A percentile compares a stretch with the other conserved stretches of the same genome.
Evolutionary conservation across 1,140 invertebrate genomes (phyloP).

Genomic region (Teleogryllus occipitalis): DNA sequence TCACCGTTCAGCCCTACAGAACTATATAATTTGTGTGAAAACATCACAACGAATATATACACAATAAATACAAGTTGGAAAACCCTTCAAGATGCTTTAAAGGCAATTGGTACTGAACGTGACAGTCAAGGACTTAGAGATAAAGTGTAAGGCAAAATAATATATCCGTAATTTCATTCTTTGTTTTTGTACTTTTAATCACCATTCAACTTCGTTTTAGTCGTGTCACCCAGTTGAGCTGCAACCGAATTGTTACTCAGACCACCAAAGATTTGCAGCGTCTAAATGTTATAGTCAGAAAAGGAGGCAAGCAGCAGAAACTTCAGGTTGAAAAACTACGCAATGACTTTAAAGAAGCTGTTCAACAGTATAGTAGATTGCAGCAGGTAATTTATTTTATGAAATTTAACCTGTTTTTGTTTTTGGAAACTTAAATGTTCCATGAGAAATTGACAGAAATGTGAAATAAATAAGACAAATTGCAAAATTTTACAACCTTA

Average conservation of each 20-base stretch:
- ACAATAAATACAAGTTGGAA: constrained; percentile 61
- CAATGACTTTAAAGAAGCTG: constrained; percentile 67
- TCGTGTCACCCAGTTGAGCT: constrained; percentile 67
- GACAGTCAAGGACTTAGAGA: constrained; percentile 58
- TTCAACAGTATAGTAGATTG: constrained; percentile 64
- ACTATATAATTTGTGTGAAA: constrained; percentile 55
- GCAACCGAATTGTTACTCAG: constrained; percentile 63
- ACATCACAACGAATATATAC: constrained; percentile 68
- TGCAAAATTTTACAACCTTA: no score
- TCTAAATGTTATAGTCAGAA: constrained; percentile 53
- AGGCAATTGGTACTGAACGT: constrained; percentile 64
- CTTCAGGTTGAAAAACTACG: constrained; percentile 74
- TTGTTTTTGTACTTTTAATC: no score
- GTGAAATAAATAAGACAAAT: no score
- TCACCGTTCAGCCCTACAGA: constrained; percentile 55
- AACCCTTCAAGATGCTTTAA: constrained; percentile 62
- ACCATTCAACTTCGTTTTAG: constrained; percentile 39
- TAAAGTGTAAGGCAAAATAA: constrained; percentile 46
- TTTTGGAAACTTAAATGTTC: no score
- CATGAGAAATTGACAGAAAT: no score
- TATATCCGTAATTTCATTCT: neutral
- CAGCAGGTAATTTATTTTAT: constrained; percentile 54
- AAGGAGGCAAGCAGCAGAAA: constrained; percentile 67
- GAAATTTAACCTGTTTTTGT: no score
- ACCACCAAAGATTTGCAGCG: constrained; percentile 64